Percentiles rank a stretch among this genome's conserved stretches.
These are phyloP conservation scores for Empis stercorea DNA, from an alignment of 2,888 invertebrate genomes.

Conservation along the genomic window DNA sequence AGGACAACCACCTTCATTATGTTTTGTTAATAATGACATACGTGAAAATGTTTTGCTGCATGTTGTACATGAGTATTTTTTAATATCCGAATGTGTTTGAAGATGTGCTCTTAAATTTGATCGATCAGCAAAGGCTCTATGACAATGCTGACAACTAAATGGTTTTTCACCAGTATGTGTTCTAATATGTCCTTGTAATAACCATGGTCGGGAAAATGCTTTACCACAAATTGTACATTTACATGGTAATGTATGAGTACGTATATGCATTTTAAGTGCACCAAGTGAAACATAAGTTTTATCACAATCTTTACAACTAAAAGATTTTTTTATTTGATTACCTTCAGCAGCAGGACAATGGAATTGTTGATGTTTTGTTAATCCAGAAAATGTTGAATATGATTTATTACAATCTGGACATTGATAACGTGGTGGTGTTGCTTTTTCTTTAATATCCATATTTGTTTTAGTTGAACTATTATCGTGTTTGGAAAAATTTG, in stretches of 20 bases:
- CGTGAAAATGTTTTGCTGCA: constrained; percentile 95
- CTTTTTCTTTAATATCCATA: constrained; percentile 26
- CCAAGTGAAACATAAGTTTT: constrained; percentile 93
- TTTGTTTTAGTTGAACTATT: not conserved
- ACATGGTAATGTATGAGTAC: constrained; percentile 95
- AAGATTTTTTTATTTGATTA: constrained; percentile 77
- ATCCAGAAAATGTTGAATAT: constrained; percentile 90
- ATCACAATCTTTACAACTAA: constrained; percentile 92
- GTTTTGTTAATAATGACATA: constrained; percentile 91
- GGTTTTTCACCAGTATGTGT: constrained; percentile 99
- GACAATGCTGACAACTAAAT: constrained; percentile 89
- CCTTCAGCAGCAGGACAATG: constrained; percentile 83
- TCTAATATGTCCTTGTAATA: constrained; percentile 92
- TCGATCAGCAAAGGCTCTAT: constrained; percentile 91
- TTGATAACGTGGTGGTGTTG: constrained; percentile 57
- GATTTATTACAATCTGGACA: constrained; percentile 90
- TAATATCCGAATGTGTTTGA: constrained; percentile 95
- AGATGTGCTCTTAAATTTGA: constrained; percentile 93
- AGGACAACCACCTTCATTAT: constrained; percentile 80
- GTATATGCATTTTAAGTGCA: constrained; percentile 96
- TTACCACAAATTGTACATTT: constrained; percentile 94
- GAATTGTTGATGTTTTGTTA: constrained; percentile 94
- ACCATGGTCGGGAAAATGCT: constrained; percentile 94
- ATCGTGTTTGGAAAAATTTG: not conserved
- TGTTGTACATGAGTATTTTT: constrained; percentile 87